Base-by-base conservation (phyloP, 92 coral and sea anemone species). In the Phenganax stokvisi region DNA sequence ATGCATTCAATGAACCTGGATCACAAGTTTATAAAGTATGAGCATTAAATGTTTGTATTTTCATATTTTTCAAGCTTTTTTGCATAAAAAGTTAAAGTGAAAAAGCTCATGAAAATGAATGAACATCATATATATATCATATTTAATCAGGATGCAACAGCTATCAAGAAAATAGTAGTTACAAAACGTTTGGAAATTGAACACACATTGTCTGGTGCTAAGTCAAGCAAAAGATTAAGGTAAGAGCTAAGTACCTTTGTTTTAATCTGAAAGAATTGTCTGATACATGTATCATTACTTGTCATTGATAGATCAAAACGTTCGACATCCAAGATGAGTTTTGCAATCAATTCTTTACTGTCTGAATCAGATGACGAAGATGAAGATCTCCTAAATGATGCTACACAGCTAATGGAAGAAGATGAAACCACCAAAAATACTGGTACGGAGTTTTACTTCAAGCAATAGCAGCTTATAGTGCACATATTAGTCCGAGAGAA, bases 1-100 rank as follows among this genome's bases (percentile, higher is more conserved):
- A 96, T 83, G 88, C 97, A 25, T 96, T 96, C 62, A 96, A 96
- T 56, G 99, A 96, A 76, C 99, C 97, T 57, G 99, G 99, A 57
- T 92, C 99, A 17, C 97, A 92, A 72, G 97, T 92, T 10, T 96
- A 92, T 61, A 92, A 92, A 92, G 97, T 91, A 75, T 86, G 87
- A 3, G 0, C 52, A 20, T 20, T 20, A 20, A 20, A 20, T 20
- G 25, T 20, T 20, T 20, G 25, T 20, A 20, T 20, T 20, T 20
- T 5, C 47, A 37, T 37, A 37, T 37, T 37, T 37, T 37, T 37
- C 47, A 37, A 37, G 47, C 5, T 37, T 37, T 37, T 37, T 37
- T 37, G 25, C 25, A 0, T 20, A 20, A 20, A 20, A 20, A 20
- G 25, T 20, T 20, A 20, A 20, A 20, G 25, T 20, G 25, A 20